These are phyloP conservation scores for Dinomys branickii DNA, from an alignment of 2,113 vertebrate species.

Conservation along the genomic window DNA sequence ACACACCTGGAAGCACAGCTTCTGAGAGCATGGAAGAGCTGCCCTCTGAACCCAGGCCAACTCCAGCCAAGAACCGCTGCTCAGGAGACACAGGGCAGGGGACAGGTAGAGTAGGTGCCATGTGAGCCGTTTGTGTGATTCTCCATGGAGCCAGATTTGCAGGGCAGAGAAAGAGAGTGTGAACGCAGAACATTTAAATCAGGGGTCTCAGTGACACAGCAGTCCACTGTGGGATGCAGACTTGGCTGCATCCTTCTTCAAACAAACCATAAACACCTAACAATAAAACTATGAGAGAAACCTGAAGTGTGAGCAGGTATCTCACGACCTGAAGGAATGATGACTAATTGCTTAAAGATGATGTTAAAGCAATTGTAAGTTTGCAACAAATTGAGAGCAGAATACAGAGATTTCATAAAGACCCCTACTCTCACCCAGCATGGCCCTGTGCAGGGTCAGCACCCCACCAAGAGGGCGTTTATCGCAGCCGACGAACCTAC, in stretches of 20 bases:
- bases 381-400: not conserved
- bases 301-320: slow-evolving; percentile 10
- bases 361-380: not conserved
- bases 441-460: not conserved
- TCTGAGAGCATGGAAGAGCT: not conserved
- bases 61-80: not conserved
- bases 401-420: not conserved
- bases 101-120: not conserved
- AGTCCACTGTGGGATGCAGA: not conserved
- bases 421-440: not conserved
- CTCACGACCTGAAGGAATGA: not conserved
- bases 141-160: not conserved
- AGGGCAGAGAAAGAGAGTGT: not conserved
- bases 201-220: not conserved
- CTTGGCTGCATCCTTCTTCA: not conserved
- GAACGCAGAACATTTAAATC: not conserved
- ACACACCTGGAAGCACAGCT: not conserved
- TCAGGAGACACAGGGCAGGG: not conserved
- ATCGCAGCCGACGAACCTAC: not conserved
- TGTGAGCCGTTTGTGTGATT: slow-evolving; percentile 1
- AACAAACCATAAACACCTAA: not conserved
- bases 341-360: not conserved
- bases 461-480: not conserved
- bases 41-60: not conserved
- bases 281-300: not conserved